These are phyloP conservation scores for Miniopterus natalensis DNA, from an alignment of 2,113 vertebrate genomes.

Conservation along the genomic window DNA sequence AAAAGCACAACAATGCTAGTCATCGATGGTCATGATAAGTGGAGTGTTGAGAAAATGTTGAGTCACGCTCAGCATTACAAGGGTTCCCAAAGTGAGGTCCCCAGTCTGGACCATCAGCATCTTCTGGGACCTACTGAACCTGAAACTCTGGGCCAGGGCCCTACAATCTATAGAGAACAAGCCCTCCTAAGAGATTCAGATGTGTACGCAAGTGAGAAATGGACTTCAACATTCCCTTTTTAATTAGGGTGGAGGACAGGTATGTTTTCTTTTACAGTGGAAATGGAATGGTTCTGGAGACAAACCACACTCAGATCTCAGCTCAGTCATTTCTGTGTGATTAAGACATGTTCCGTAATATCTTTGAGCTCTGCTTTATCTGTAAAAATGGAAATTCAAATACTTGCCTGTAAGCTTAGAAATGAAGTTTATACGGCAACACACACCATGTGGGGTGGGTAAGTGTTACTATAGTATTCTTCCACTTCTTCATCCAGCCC, in stretches of 20 bases:
- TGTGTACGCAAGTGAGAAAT: neutral
- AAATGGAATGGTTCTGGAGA: neutral
- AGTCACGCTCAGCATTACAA: neutral
- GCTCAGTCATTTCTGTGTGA: neutral
- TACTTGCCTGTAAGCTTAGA: neutral
- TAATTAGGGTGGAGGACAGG: neutral
- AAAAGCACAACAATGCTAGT: too few relatives aligned
- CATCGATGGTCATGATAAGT: neutral
- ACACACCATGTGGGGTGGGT: too few relatives aligned
- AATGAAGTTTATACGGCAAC: neutral
- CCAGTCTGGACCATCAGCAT: too few relatives aligned
- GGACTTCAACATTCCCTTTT: neutral
- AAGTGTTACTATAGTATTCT: too few relatives aligned
- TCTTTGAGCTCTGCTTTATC: neutral
- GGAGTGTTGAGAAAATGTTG: neutral
- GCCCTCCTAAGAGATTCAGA: neutral
- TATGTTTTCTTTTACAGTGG: neutral
- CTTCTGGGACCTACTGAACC: neutral
- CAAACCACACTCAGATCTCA: neutral
- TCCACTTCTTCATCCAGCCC: neutral
- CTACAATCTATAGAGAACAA: neutral
- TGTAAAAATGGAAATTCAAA: neutral
- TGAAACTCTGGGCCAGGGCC: neutral
- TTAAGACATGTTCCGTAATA: neutral
- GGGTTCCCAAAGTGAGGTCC: neutral